Base-by-base conservation (phyloP, 2,113 vertebrate species). In the Notarius quadriscutis region DNA sequence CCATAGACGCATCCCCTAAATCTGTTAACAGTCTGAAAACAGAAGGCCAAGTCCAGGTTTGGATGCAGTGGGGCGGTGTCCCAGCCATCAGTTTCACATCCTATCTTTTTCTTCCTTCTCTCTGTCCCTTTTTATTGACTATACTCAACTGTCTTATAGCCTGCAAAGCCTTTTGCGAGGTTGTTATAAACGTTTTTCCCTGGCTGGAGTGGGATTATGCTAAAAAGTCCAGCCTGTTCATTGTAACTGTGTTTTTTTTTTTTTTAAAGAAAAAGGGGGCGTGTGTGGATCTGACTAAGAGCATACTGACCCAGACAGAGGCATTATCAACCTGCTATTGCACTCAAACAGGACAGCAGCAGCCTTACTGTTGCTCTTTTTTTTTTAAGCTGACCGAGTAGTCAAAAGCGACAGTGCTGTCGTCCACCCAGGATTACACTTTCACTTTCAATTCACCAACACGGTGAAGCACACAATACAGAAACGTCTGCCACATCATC, bases 381-480 rank as follows among this genome's bases (percentile, higher is more conserved):
- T 65, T 84, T 41, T 88, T 57, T 41, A 89, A 88, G 90, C 90
- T 93, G 92, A 93, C 74, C 87, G 87, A 71, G 62, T 62, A 92
- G 92, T 92, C 93, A 92, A 90, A 88, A 94, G 93, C 91, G 92
- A 88, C 91, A 91, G 90, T 91, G 88, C 88, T 92, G 91, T 91
- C 88, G 84, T 89, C 91, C 91, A 93, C 93, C 91, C 90, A 93
- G 93, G 91, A 94, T 93, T 93, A 94, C 90, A 92, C 92, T 94
- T 95, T 95, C 93, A 94, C 93, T 95, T 94, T 95, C 93, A 94
- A 94, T 94, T 93, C 92, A 89, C 88, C 90, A 91, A 89, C 87
- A 63, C 88, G 90, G 92, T 92, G 94, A 92, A 92, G 92, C 92
- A 89, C 86, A 88, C 87, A 88, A 93, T 92, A 91, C 92, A 91